Percentiles rank a stretch among this genome's conserved stretches.
phyloP scores from a whole-genome alignment of 2,113 vertebrate genomes.

The Neopipo cinnamomea region DNA sequence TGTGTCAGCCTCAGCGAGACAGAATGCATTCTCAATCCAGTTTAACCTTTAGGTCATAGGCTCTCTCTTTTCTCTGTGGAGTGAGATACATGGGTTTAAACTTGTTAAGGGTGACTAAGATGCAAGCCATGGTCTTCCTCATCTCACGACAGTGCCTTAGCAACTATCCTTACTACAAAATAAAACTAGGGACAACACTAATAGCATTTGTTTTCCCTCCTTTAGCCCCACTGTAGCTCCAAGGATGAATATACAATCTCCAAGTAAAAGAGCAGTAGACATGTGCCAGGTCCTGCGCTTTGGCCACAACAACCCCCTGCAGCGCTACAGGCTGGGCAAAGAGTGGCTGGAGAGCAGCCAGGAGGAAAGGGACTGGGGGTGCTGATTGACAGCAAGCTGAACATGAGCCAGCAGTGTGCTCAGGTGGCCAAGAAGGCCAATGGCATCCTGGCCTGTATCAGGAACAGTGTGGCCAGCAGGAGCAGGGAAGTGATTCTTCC shows the following conservation, averaged over 20 bases:
- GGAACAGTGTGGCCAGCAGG: too few relatives aligned
- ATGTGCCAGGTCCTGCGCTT: too few relatives aligned
- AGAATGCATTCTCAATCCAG: not conserved
- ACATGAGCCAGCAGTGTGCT: too few relatives aligned
- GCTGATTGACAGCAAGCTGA: too few relatives aligned
- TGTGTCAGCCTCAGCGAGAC: not conserved
- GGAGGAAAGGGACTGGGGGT: too few relatives aligned
- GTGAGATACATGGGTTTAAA: not conserved
- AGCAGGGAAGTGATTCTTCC: too few relatives aligned
- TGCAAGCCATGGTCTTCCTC: not conserved
- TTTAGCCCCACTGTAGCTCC: not conserved
- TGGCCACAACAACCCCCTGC: too few relatives aligned
- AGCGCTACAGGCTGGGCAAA: too few relatives aligned
- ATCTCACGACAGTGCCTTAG: not conserved
- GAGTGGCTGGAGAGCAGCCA: too few relatives aligned
- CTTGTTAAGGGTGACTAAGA: not conserved
- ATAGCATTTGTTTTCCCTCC: not conserved
- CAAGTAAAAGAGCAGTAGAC: not conserved
- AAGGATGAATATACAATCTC: not conserved
- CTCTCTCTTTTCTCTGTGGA: not conserved
- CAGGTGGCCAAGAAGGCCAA: too few relatives aligned
- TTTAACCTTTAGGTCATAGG: not conserved
- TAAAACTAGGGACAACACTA: not conserved
- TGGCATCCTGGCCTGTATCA: too few relatives aligned
- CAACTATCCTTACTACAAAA: not conserved